Evolutionary conservation across 2,113 vertebrate species (phyloP).

Genomic region (Rattus rattus): DNA sequence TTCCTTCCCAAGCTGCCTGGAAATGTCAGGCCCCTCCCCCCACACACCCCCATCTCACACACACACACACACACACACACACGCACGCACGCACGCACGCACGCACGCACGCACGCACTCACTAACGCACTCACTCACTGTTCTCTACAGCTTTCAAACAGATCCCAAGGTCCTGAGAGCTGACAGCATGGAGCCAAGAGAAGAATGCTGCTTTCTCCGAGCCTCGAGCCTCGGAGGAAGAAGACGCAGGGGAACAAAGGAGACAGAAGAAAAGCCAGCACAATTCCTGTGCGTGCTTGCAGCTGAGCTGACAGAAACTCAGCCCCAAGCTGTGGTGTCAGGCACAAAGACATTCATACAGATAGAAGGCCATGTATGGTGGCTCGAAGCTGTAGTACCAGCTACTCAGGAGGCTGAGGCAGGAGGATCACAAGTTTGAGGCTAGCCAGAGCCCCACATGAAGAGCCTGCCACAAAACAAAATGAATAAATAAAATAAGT

Average conservation of each 20-base stretch:
- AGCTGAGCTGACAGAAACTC: slow-evolving; percentile 76
- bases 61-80: no score
- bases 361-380: background rate
- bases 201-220: background rate
- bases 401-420: background rate
- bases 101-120: background rate
- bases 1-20: background rate
- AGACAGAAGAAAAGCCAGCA: background rate
- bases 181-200: no score
- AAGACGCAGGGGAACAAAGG: background rate
- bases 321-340: slow-evolving; percentile 29
- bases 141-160: background rate
- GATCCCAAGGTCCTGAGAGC: background rate
- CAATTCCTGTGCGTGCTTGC: background rate
- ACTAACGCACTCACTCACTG: background rate
- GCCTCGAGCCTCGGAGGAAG: background rate
- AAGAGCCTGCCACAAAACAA: background rate
- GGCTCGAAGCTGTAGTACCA: background rate
- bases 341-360: slow-evolving; percentile 62
- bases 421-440: background rate
- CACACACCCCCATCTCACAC: no score
- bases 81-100: accelerated
- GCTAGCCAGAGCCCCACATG: background rate
- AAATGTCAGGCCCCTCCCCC: background rate
- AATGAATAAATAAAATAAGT: background rate